These are phyloP conservation scores for Galemys pyrenaicus DNA, from an alignment of 2,113 vertebrate species.

Conservation along the genomic window DNA sequence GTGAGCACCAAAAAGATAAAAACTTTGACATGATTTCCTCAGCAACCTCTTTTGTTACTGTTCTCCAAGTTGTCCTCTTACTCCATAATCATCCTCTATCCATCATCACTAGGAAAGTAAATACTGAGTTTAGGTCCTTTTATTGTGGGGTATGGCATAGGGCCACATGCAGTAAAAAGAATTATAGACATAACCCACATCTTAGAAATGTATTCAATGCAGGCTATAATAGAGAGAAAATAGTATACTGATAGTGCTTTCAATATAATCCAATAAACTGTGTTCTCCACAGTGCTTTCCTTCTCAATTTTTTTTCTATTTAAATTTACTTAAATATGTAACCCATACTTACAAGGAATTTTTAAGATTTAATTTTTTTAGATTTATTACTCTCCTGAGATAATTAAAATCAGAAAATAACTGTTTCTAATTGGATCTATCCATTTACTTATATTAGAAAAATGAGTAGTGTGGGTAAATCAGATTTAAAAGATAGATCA, in stretches of 20 bases:
- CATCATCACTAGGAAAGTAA: not conserved
- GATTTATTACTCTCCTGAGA: not conserved
- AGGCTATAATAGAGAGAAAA: not conserved
- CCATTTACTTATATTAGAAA: not conserved
- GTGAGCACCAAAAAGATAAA: not conserved
- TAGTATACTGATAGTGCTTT: not conserved
- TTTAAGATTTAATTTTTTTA: no score
- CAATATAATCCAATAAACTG: not conserved
- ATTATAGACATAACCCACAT: not conserved
- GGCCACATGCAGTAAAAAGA: not conserved
- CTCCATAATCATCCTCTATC: not conserved
- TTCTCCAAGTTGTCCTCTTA: not conserved
- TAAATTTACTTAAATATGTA: constrained; percentile 32
- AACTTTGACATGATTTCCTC: not conserved
- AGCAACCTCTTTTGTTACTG: not conserved
- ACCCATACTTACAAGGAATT: not conserved
- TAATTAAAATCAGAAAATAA: not conserved
- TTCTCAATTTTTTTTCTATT: not conserved
- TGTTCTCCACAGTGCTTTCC: not conserved
- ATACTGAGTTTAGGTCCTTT: not conserved
- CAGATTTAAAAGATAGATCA: not conserved
- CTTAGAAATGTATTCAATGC: not conserved
- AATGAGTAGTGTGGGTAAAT: not conserved
- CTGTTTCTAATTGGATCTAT: not conserved
- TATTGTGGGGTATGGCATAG: not conserved